Evolutionary conservation across 2,113 vertebrate genomes (phyloP).

Genomic region (Trochalopteron elliotii): DNA sequence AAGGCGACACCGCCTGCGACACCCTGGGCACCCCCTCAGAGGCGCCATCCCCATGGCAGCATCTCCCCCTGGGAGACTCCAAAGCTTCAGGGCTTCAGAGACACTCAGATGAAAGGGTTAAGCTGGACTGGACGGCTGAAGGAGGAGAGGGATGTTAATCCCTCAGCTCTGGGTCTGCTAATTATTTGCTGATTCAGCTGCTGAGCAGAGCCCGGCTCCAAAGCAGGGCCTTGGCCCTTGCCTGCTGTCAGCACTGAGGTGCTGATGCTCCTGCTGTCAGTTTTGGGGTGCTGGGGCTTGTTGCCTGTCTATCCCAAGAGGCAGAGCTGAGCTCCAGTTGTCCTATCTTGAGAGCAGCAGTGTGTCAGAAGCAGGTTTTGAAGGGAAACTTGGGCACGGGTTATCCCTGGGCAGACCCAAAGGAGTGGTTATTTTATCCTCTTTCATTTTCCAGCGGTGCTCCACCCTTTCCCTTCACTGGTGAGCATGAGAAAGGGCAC

Average conservation of each 20-base stretch:
- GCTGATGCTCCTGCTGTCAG: background rate
- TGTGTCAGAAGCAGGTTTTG: background rate
- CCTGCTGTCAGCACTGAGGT: background rate
- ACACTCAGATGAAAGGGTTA: background rate
- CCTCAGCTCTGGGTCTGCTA: background rate
- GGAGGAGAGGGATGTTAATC: slow-evolving; percentile 39
- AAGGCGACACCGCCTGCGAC: accelerated
- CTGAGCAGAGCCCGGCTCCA: background rate
- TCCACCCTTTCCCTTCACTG: background rate
- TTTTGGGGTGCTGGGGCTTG: accelerated
- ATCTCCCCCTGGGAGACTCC: accelerated
- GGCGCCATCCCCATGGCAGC: accelerated
- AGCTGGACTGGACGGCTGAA: background rate
- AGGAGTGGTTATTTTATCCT: background rate
- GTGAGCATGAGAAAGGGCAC: accelerated
- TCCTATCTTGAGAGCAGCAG: background rate
- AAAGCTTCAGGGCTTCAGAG: accelerated
- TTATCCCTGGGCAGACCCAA: background rate
- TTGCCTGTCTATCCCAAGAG: background rate
- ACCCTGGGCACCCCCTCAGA: background rate
- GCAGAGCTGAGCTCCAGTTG: background rate
- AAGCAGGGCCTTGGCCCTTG: background rate
- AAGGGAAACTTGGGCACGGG: background rate
- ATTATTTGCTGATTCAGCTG: slow-evolving; percentile 63
- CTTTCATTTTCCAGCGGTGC: background rate